Percentiles rank a stretch among this genome's conserved stretches.
phyloP scores from a whole-genome alignment of 2,113 vertebrate species.

The Cathartes aura region DNA sequence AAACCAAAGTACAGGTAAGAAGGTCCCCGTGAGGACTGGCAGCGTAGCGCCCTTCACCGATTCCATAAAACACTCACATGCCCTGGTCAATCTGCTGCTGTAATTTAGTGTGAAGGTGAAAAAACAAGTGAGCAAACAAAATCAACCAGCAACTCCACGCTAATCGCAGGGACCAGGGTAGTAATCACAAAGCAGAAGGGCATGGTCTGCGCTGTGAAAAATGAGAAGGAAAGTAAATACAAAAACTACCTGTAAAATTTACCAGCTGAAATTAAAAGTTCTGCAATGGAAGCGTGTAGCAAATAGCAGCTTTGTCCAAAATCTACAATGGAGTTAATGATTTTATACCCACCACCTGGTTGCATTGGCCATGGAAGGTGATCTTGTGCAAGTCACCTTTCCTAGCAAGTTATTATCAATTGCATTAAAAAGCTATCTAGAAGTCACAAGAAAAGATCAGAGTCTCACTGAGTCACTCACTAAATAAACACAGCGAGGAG shows the following conservation, averaged over 20 bases:
- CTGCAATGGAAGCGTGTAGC: neutral
- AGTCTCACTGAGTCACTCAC: neutral
- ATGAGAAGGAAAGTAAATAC: neutral
- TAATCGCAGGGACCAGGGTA: neutral
- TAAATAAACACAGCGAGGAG: neutral
- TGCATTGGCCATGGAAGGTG: neutral
- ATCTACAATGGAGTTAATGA: neutral
- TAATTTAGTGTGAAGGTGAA: conserved; percentile 51
- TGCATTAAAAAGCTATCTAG: neutral
- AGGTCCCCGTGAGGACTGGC: neutral
- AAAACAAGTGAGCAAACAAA: neutral
- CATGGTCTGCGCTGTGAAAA: neutral
- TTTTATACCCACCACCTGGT: neutral
- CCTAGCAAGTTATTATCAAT: neutral
- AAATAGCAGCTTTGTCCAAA: neutral
- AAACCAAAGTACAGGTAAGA: neutral
- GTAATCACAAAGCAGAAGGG: neutral
- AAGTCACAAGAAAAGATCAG: neutral
- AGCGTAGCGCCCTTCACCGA: neutral
- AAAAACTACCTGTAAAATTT: neutral
- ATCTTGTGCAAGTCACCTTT: neutral
- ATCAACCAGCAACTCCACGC: neutral
- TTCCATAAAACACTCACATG: neutral
- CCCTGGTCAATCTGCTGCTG: neutral
- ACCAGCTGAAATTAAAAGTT: neutral